phyloP scores from a whole-genome alignment of 1,140 invertebrate genomes.

The Druon quercuslanigerum region DNA sequence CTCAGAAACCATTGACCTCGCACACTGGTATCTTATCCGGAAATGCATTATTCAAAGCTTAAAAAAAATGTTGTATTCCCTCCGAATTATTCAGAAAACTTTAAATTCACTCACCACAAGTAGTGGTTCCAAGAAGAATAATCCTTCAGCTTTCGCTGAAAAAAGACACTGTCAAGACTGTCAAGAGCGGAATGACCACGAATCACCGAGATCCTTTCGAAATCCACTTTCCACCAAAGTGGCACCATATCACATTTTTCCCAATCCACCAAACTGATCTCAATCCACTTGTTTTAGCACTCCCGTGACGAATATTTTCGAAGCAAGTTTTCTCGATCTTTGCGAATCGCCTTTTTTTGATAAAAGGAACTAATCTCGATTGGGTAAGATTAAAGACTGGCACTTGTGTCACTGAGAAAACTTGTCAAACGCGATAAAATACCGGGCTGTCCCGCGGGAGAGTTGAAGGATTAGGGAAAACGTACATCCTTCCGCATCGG shows the following conservation, averaged over 20 bases:
- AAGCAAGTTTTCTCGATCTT: not conserved
- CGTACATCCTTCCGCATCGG: constrained; percentile 68
- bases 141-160: constrained; percentile 48
- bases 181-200: constrained; percentile 40
- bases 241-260: constrained; percentile 62
- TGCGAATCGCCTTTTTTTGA: not conserved
- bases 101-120: constrained; percentile 62
- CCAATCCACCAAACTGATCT: constrained; percentile 27
- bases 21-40: not conserved
- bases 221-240: constrained; percentile 49
- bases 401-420: constrained; percentile 27
- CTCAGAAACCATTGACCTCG: not conserved
- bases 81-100: not conserved
- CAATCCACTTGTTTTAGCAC: constrained; percentile 21
- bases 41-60: not conserved
- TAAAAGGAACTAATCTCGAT: not conserved
- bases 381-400: constrained; percentile 36
- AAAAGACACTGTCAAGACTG: constrained; percentile 39
- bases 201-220: constrained; percentile 56
- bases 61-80: not conserved
- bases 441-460: constrained; percentile 24
- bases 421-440: constrained; percentile 31
- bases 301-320: not conserved
- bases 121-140: constrained; percentile 64
- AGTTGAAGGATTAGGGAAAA: constrained; percentile 39